phyloP scores from a whole-genome alignment of 2,113 vertebrate genomes.

The Pungitius pungitius region DNA sequence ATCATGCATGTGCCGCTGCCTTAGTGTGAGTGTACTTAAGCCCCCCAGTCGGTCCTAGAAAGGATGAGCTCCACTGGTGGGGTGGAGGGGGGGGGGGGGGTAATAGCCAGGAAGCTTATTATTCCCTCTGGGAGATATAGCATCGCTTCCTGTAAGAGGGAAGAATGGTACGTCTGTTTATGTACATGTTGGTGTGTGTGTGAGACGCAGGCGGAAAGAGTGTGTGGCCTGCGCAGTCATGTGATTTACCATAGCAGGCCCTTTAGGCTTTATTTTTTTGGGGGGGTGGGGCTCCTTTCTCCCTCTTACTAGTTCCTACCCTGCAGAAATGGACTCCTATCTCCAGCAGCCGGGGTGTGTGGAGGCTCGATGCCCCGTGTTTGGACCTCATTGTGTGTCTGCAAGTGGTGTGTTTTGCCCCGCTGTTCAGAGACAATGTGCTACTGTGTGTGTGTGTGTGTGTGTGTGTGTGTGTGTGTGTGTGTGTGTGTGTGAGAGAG shows the following conservation, averaged over 20 bases:
- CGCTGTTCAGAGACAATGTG: constrained; percentile 17
- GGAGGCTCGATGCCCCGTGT: constrained; percentile 22
- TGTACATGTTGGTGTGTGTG: constrained; percentile 19
- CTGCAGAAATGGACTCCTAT: constrained; percentile 39
- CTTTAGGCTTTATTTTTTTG: constrained; percentile 25
- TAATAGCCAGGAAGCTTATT: constrained; percentile 56
- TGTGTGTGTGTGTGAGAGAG: constrained; percentile 1
- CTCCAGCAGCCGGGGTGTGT: constrained; percentile 34
- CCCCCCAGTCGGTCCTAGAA: constrained; percentile 32
- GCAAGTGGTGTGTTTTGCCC: constrained; percentile 31
- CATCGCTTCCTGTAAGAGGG: constrained; percentile 46
- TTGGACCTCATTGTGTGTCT: constrained; percentile 45
- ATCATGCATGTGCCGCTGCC: constrained; percentile 28
- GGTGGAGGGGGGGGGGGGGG: constrained; percentile 8
- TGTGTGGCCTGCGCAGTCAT: constrained; percentile 27
- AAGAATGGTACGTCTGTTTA: constrained; percentile 36
- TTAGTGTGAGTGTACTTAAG: constrained; percentile 27
- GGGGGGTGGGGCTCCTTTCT: background rate
- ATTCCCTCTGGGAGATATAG: constrained; percentile 36
- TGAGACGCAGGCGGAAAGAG: background rate
- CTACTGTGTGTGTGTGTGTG: background rate
- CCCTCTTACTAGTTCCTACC: constrained; percentile 10
- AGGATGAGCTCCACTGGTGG: constrained; percentile 39
- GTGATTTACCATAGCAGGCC: constrained; percentile 40
- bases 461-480: constrained; percentile 1